Percentiles rank a stretch among this genome's conserved stretches.
phyloP scores from a whole-genome alignment of 2,797 vertebrate species.

The Rhodeus uyekii region DNA sequence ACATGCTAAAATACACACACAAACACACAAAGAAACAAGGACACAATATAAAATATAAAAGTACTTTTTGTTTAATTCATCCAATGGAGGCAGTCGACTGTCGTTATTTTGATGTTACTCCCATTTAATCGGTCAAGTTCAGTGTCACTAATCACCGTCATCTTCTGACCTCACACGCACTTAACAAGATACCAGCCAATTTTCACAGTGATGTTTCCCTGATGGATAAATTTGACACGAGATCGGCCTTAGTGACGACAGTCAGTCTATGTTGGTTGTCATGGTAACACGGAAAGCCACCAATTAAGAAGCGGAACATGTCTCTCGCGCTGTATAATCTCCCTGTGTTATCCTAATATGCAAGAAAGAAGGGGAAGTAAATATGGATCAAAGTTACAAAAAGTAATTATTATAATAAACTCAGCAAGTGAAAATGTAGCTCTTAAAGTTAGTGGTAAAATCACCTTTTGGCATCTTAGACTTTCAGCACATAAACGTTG shows the following conservation, averaged over 20 bases:
- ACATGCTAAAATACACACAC: neutral
- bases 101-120: neutral
- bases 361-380: conserved; percentile 13
- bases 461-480: neutral
- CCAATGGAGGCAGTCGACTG: neutral
- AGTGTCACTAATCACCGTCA: conserved; percentile 22
- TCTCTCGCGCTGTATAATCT: conserved; percentile 35
- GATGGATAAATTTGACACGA: conserved; percentile 45
- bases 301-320: conserved; percentile 54
- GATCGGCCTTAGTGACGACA: conserved; percentile 49
- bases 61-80: neutral
- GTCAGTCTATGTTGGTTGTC: conserved; percentile 54
- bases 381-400: neutral
- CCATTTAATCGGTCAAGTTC: neutral
- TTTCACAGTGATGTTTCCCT: conserved; percentile 17
- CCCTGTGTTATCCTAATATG: conserved; percentile 9
- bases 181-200: neutral
- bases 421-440: neutral
- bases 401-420: conserved; percentile 1
- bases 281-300: conserved; percentile 60
- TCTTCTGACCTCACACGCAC: neutral
- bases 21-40: neutral
- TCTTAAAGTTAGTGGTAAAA: neutral
- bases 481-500: neutral
- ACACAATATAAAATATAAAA: neutral